These are phyloP conservation scores for Myoxocephalus aenaeus DNA, from an alignment of 2,797 vertebrate genomes.

Conservation along the genomic window DNA sequence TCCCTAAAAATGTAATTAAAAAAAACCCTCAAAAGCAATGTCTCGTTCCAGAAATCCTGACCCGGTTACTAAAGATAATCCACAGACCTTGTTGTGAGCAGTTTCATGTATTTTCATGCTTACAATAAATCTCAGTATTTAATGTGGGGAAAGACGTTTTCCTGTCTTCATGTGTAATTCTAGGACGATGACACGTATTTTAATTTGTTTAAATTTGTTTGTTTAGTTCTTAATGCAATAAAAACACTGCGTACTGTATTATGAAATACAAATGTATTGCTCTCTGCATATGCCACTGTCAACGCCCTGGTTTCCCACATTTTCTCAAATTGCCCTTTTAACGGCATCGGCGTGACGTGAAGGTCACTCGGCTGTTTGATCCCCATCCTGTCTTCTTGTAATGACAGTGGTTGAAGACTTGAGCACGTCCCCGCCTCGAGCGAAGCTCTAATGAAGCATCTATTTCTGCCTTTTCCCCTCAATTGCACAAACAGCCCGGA, in stretches of 20 bases:
- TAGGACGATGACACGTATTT: neutral
- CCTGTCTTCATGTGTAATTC: neutral
- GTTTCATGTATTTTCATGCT: too few species aligned
- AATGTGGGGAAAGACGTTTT: neutral
- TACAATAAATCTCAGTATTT: neutral
- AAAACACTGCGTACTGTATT: neutral
- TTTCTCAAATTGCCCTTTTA: neutral
- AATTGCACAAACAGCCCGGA: constrained; percentile 33
- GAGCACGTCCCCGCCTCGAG: constrained; percentile 25
- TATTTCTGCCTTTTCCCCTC: constrained; percentile 55
- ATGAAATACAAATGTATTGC: neutral
- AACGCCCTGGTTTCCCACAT: neutral
- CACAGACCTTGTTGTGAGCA: too few species aligned
- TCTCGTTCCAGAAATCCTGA: too few species aligned
- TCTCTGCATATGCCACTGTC: neutral
- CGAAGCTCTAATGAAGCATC: constrained; percentile 46
- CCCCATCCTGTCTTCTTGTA: constrained; percentile 6
- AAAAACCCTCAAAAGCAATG: too few species aligned
- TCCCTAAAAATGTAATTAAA: too few species aligned
- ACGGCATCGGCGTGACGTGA: neutral
- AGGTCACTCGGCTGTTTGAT: neutral
- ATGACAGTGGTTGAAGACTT: constrained; percentile 36
- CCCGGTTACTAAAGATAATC: too few species aligned
- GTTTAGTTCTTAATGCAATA: too few species aligned
- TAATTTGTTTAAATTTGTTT: too few species aligned